Conservation (phyloP, 2,888 invertebrate species). For the Fragum fragum region DNA sequence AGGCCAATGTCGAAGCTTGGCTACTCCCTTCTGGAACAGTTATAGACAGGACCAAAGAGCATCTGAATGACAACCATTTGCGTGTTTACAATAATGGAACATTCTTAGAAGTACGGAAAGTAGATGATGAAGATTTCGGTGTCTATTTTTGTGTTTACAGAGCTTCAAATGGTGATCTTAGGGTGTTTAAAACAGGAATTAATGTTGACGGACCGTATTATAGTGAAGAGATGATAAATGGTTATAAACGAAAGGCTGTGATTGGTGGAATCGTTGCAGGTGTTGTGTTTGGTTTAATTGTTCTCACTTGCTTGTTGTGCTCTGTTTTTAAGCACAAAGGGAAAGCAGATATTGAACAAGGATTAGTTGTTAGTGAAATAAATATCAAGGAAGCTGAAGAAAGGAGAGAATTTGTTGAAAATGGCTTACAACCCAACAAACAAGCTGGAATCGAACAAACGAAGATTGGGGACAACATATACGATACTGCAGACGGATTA, state of each 20-base stretch:
- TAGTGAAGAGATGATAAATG: conserved; percentile 11
- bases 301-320: conserved; percentile 7
- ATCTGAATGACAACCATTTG: not conserved
- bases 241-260: conserved; percentile 26
- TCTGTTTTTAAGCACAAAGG: not conserved
- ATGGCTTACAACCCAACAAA: not conserved
- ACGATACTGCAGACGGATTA: conserved; percentile 26
- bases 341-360: not conserved
- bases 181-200: conserved; percentile 11
- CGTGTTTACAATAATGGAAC: not conserved
- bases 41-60: not conserved
- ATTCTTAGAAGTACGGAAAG: not conserved
- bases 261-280: conserved; percentile 31
- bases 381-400: not conserved
- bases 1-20: conserved; percentile 9
- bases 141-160: conserved; percentile 17
- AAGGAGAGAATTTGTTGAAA: not conserved
- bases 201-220: conserved; percentile 38
- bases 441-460: not conserved
- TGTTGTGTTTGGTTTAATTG: conserved; percentile 5
- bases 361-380: not conserved
- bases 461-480: conserved; percentile 27
- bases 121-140: conserved; percentile 27
- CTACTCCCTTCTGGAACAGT: conserved; percentile 17
- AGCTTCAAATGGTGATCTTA: not conserved